Conservation (phyloP, 1,140 invertebrate species). For the Homarus americanus region DNA sequence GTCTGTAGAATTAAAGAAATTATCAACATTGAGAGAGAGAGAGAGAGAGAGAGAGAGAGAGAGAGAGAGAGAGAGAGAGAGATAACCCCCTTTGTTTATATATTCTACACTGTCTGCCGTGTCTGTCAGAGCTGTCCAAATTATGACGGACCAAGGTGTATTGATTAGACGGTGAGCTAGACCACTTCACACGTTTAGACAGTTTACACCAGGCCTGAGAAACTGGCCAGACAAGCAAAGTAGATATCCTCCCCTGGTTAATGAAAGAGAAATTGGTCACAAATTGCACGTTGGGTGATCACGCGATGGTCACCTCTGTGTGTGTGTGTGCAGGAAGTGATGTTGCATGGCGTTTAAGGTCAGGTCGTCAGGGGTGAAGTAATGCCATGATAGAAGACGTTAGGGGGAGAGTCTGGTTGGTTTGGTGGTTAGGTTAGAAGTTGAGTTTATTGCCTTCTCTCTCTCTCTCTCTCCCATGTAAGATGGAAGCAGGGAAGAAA, state of each 20-base stretch:
- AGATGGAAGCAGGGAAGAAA: too few species aligned
- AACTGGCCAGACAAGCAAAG: neutral
- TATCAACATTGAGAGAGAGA: too few species aligned
- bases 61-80: too few species aligned
- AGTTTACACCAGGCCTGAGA: neutral
- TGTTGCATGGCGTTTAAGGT: neutral
- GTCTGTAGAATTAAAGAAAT: neutral
- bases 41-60: too few species aligned
- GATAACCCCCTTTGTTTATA: too few species aligned
- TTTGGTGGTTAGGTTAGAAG: neutral
- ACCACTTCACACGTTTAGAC: neutral
- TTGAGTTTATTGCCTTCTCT: neutral
- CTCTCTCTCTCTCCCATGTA: constrained; percentile 19
- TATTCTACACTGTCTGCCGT: too few species aligned
- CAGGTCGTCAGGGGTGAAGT: neutral
- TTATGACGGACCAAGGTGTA: too few species aligned
- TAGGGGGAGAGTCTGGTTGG: neutral
- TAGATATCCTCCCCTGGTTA: neutral
- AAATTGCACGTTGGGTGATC: neutral
- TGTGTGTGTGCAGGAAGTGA: neutral
- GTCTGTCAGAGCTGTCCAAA: too few species aligned
- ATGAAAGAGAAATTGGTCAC: neutral
- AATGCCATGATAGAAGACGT: neutral
- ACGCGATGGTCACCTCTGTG: neutral
- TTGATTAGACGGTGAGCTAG: neutral